phyloP scores from a whole-genome alignment of 2,888 invertebrate genomes.

The Ethmia dodecea region DNA sequence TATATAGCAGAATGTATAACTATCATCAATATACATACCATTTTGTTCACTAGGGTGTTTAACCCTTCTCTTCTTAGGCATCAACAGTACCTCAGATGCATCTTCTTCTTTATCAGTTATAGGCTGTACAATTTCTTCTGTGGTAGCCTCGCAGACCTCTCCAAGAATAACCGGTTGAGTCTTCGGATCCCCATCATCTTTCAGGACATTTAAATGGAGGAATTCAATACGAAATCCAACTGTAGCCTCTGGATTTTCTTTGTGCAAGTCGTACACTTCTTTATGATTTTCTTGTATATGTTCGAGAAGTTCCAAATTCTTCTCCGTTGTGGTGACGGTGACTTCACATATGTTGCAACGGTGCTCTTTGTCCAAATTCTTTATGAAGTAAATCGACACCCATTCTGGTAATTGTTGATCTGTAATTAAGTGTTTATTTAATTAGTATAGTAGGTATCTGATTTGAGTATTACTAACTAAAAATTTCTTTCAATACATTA shows the following conservation, averaged over 20 bases:
- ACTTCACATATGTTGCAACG: constrained; percentile 58
- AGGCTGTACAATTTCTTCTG: constrained; percentile 20
- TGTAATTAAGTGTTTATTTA: too few relatives aligned
- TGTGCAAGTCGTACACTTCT: constrained; percentile 57
- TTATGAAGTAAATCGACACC: constrained; percentile 53
- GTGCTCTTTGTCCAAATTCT: constrained; percentile 27
- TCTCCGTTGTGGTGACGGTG: constrained; percentile 31
- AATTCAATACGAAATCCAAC: constrained; percentile 66
- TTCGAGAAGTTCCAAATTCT: constrained; percentile 35
- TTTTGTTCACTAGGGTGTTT: neutral
- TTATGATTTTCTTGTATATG: constrained; percentile 47
- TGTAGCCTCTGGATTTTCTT: constrained; percentile 48
- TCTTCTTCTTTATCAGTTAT: constrained; percentile 4
- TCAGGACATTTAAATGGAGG: constrained; percentile 51
- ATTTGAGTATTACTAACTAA: too few relatives aligned
- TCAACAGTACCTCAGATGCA: constrained; percentile 1
- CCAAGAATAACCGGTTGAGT: constrained; percentile 43
- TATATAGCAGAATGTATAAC: too few relatives aligned
- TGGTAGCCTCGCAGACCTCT: constrained; percentile 43
- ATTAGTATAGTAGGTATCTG: too few relatives aligned
- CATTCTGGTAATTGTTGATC: constrained; percentile 42
- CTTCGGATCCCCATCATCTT: constrained; percentile 41
- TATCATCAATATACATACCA: neutral
- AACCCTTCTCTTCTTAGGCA: neutral
- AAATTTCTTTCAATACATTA: too few relatives aligned